phyloP scores from a whole-genome alignment of 1,140 invertebrate genomes.

The Bombus sibiricus region DNA sequence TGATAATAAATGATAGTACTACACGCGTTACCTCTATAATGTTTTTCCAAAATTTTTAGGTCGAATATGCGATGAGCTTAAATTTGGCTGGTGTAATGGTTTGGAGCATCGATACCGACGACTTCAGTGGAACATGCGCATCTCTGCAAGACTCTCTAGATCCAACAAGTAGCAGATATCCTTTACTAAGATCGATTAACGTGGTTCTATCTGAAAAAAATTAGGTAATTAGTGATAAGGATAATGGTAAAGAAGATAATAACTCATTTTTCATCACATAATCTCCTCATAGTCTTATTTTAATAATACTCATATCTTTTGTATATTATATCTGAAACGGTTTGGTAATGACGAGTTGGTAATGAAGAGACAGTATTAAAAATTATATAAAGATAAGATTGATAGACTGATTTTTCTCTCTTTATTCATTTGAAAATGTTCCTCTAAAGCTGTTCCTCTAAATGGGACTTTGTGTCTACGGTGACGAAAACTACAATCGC shows the following conservation, averaged over 20 bases:
- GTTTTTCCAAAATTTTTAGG: conserved; percentile 63
- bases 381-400: neutral
- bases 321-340: neutral
- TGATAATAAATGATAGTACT: neutral
- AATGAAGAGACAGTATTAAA: neutral
- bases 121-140: conserved; percentile 87
- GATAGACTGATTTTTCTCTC: neutral
- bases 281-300: neutral
- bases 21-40: too few species aligned
- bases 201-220: neutral
- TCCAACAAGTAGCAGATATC: conserved; percentile 7
- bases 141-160: conserved; percentile 71
- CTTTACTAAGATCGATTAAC: conserved; percentile 58
- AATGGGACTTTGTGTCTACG: too few species aligned
- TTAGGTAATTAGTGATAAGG: too few species aligned
- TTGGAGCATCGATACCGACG: conserved; percentile 92
- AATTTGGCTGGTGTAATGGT: conserved; percentile 90
- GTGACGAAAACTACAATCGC: too few species aligned
- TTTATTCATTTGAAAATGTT: neutral
- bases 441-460: neutral
- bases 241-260: too few species aligned
- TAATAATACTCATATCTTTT: neutral
- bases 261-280: neutral
- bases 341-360: too few species aligned
- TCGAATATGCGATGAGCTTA: conserved; percentile 81